Conservation (phyloP, 2,888 invertebrate genomes). For the Hirtodrosophila duncani region DNA sequence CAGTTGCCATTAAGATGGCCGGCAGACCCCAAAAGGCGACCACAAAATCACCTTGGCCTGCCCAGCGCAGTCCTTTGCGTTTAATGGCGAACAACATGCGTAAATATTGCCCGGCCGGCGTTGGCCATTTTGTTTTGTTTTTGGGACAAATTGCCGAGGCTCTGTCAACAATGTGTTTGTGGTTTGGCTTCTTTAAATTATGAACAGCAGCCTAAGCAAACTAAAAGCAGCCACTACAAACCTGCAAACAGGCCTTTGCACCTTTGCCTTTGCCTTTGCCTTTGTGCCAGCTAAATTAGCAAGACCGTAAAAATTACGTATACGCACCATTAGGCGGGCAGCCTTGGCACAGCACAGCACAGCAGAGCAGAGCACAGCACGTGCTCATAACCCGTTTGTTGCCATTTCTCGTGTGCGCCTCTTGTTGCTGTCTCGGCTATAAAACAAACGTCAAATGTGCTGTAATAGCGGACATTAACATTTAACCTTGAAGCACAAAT, state of each 20-base stretch:
- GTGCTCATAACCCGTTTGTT: constrained; percentile 57
- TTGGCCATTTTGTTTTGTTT: constrained; percentile 30
- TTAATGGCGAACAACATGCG: constrained; percentile 51
- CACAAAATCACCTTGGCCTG: constrained; percentile 32
- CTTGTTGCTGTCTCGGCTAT: constrained; percentile 2
- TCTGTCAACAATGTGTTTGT: constrained; percentile 34
- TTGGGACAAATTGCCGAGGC: constrained; percentile 32
- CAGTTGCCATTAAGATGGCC: constrained; percentile 57
- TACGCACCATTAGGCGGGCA: constrained; percentile 47
- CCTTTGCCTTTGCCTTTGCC: constrained; percentile 12
- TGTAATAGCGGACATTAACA: constrained; percentile 67
- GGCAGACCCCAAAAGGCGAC: constrained; percentile 31
- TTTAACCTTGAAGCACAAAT: constrained; percentile 70
- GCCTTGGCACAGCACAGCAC: constrained; percentile 2
- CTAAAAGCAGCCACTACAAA: constrained; percentile 30
- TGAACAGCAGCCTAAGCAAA: constrained; percentile 39
- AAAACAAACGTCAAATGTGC: constrained; percentile 63
- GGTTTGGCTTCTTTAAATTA: constrained; percentile 45
- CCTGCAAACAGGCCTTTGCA: constrained; percentile 10
- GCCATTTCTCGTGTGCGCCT: not conserved
- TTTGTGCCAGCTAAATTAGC: constrained; percentile 53
- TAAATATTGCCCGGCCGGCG: constrained; percentile 34
- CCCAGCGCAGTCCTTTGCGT: constrained; percentile 36
- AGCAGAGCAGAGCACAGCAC: too few species aligned
- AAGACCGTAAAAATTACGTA: constrained; percentile 44